Evolutionary conservation across 1,140 invertebrate species (phyloP).

Genomic region (Nephotettix cincticeps): DNA sequence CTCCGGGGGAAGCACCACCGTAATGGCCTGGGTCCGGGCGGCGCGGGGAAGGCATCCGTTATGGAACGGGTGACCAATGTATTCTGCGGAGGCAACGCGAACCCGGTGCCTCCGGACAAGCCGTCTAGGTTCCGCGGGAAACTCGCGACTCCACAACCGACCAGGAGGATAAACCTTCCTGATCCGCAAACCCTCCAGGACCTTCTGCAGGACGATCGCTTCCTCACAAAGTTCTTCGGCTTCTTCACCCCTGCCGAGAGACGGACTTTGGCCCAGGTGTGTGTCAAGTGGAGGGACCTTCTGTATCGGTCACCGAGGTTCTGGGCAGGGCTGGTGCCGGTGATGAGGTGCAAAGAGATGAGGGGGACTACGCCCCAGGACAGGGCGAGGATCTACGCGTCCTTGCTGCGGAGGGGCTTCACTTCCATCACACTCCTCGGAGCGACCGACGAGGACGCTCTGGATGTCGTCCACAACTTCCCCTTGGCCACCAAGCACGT

Average conservation of each 20-base stretch:
- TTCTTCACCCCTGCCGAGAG: slow-evolving; percentile 81
- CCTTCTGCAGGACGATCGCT: slow-evolving; percentile 78
- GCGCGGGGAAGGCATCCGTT: slow-evolving; percentile 61
- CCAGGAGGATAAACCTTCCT: background rate
- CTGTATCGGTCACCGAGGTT: slow-evolving; percentile 79
- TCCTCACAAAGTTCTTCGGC: slow-evolving; percentile 79
- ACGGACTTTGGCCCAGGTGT: slow-evolving; percentile 75
- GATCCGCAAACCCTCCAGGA: slow-evolving; percentile 66
- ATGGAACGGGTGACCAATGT: slow-evolving; percentile 84
- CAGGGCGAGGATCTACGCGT: slow-evolving; percentile 73
- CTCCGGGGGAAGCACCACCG: slow-evolving; percentile 64
- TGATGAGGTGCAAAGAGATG: slow-evolving; percentile 79
- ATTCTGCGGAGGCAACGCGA: slow-evolving; percentile 62
- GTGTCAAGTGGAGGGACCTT: slow-evolving; percentile 81
- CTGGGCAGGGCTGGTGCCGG: slow-evolving; percentile 81
- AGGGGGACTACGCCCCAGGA: slow-evolving; percentile 63
- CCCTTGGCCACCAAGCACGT: slow-evolving; percentile 79
- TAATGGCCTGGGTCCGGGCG: slow-evolving; percentile 28
- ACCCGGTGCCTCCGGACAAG: slow-evolving; percentile 36
- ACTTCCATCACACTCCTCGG: slow-evolving; percentile 79
- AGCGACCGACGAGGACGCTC: slow-evolving; percentile 84
- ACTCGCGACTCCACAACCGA: slow-evolving; percentile 37
- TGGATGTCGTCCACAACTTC: slow-evolving; percentile 82
- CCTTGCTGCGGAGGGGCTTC: slow-evolving; percentile 80
- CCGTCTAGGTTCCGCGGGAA: slow-evolving; percentile 38